These are phyloP conservation scores for Albula glossodonta DNA, from an alignment of 2,113 vertebrate genomes.

Conservation along the genomic window DNA sequence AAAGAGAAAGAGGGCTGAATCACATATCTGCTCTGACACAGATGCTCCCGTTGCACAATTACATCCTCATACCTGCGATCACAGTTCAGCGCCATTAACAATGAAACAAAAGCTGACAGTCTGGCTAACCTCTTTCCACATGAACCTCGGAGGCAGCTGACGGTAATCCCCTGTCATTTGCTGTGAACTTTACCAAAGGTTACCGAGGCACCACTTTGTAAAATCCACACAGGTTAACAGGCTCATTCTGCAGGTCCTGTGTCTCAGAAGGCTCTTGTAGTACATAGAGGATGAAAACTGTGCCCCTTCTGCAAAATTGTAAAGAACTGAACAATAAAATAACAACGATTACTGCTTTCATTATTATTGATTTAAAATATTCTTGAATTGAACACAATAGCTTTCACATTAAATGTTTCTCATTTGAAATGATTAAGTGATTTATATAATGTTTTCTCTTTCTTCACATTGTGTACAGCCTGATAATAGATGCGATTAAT, in stretches of 20 bases:
- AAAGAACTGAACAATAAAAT: no score
- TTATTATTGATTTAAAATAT: no score
- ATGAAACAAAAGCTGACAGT: slow-evolving; percentile 33
- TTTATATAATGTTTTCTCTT: no score
- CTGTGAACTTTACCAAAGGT: slow-evolving; percentile 42
- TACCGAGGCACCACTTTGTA: slow-evolving; percentile 15
- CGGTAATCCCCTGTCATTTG: slow-evolving; percentile 55
- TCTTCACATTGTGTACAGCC: no score
- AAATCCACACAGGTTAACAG: slow-evolving; percentile 32
- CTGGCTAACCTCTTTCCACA: background rate
- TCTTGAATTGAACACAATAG: no score
- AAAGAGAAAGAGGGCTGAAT: slow-evolving; percentile 21
- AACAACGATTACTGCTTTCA: no score
- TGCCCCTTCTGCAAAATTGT: no score
- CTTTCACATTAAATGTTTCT: background rate
- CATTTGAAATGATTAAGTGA: slow-evolving; percentile 46
- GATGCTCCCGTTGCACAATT: slow-evolving; percentile 74
- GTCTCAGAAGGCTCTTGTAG: background rate
- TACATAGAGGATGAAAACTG: background rate
- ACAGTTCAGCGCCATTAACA: slow-evolving; percentile 66
- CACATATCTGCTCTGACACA: slow-evolving; percentile 50
- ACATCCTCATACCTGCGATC: slow-evolving; percentile 75
- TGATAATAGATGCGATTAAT: no score
- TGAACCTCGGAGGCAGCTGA: slow-evolving; percentile 30
- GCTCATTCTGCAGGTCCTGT: slow-evolving; percentile 52